Percentiles rank a stretch among this genome's conserved stretches.
phyloP scores from a whole-genome alignment of 2,888 invertebrate genomes.

The Tupiocoris notatus region DNA sequence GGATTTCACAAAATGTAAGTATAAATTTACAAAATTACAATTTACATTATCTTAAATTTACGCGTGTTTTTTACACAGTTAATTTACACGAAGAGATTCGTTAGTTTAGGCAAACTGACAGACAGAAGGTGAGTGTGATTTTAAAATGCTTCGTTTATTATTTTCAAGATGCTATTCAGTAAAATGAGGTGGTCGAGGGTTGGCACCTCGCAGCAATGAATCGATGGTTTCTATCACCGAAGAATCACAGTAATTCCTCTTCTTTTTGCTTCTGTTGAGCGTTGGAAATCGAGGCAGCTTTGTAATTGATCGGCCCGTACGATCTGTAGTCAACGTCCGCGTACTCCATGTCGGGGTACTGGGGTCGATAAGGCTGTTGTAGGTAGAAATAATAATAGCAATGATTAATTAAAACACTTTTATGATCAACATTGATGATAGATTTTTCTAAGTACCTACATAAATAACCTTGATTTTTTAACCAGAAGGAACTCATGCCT shows the following conservation, averaged over 20 bases:
- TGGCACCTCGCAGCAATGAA: no score
- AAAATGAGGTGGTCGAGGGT: not conserved
- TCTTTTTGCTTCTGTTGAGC: slow-evolving; percentile 63
- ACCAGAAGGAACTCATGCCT: no score
- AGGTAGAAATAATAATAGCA: no score
- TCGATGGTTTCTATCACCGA: not conserved
- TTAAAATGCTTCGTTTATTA: not conserved
- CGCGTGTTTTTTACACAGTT: slow-evolving; percentile 13
- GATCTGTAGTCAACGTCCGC: slow-evolving; percentile 86
- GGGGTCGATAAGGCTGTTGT: slow-evolving; percentile 82
- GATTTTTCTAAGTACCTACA: no score
- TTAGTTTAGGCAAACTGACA: slow-evolving; percentile 17
- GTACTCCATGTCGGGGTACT: slow-evolving; percentile 78
- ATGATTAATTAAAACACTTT: no score
- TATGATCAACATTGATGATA: no score
- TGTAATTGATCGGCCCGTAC: slow-evolving; percentile 90
- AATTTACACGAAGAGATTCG: slow-evolving; percentile 22
- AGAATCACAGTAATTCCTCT: slow-evolving; percentile 49
- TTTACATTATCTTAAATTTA: slow-evolving; percentile 26
- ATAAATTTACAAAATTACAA: slow-evolving; percentile 39
- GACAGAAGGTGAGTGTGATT: not conserved
- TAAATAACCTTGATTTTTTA: no score
- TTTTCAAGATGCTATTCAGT: not conserved
- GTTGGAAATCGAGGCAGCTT: slow-evolving; percentile 80
- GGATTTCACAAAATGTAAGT: slow-evolving; percentile 1